A percentile compares a stretch with the other conserved stretches of the same genome.
phyloP scores from a whole-genome alignment of 1,140 invertebrate genomes.

The Drosophila ananassae region DNA sequence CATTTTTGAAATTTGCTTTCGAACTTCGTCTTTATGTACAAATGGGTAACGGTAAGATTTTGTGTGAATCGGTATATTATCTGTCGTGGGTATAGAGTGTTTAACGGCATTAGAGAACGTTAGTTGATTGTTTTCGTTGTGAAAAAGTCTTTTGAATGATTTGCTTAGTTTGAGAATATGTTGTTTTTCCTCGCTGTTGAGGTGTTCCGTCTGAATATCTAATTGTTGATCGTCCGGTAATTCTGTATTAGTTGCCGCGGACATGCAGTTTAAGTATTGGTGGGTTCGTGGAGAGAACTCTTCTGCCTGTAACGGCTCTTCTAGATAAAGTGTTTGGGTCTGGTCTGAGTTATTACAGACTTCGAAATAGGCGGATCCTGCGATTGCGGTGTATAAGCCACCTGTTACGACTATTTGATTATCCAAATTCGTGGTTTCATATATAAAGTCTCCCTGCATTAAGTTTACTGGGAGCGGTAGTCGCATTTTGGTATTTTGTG shows the following conservation, averaged over 20 bases:
- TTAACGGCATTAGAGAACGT: slow-evolving; percentile 5
- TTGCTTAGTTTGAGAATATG: slow-evolving; percentile 5
- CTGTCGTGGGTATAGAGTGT: slow-evolving; percentile 23
- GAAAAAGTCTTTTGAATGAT: slow-evolving; percentile 1
- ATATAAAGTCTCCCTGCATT: too few species aligned
- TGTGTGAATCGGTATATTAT: slow-evolving; percentile 16
- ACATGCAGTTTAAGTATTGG: slow-evolving; percentile 25
- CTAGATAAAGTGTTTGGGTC: slow-evolving; percentile 20
- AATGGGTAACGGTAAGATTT: slow-evolving; percentile 30
- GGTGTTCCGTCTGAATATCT: slow-evolving; percentile 1
- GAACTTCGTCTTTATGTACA: slow-evolving; percentile 21
- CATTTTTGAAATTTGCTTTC: slow-evolving; percentile 24
- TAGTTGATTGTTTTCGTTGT: slow-evolving; percentile 3
- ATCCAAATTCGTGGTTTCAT: too few species aligned
- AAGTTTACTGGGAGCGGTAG: too few species aligned
- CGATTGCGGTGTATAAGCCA: slow-evolving; percentile 21
- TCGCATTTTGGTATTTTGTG: too few species aligned
- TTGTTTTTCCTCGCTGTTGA: too few species aligned
- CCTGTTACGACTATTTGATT: slow-evolving; percentile 31
- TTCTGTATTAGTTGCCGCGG: slow-evolving; percentile 16
- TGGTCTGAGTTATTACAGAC: slow-evolving; percentile 24
- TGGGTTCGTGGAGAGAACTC: slow-evolving; percentile 20
- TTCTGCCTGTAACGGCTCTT: slow-evolving; percentile 18
- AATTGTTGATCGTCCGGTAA: slow-evolving; percentile 18
- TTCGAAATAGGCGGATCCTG: slow-evolving; percentile 14